phyloP scores from a whole-genome alignment of 2,113 vertebrate genomes.

The Megaceryle maxima region DNA sequence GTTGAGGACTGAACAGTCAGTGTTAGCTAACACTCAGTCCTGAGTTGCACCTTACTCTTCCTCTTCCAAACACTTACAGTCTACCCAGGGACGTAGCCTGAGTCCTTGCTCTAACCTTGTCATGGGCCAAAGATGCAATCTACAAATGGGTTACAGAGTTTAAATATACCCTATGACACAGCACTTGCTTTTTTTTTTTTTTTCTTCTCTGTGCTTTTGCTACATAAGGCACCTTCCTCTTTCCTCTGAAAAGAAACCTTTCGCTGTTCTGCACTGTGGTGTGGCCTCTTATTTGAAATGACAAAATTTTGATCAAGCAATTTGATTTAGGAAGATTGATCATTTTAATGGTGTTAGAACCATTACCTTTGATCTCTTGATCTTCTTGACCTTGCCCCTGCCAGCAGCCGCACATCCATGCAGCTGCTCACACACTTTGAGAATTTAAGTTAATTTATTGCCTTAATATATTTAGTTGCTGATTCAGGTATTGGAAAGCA shows the following conservation, averaged over 20 bases:
- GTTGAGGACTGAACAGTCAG: neutral
- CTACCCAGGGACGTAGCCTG: neutral
- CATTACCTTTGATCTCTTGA: neutral
- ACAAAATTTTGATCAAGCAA: neutral
- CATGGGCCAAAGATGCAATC: neutral
- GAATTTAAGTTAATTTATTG: constrained; percentile 1
- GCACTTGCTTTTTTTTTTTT: neutral
- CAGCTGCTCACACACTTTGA: neutral
- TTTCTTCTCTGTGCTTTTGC: neutral
- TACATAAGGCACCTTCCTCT: neutral
- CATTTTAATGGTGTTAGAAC: neutral
- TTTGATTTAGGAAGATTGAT: neutral
- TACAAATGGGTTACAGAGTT: neutral
- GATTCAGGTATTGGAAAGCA: neutral
- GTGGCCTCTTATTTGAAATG: neutral
- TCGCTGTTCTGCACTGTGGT: neutral
- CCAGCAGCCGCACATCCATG: neutral
- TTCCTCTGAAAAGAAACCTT: neutral
- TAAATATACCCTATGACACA: neutral
- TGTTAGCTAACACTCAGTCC: neutral
- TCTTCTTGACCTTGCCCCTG: neutral
- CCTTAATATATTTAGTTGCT: neutral
- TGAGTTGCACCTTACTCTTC: neutral
- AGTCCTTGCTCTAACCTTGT: neutral
- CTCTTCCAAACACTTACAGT: neutral